Conservation (phyloP, 2,797 vertebrate genomes). For the Protosalanx chinensis region DNA sequence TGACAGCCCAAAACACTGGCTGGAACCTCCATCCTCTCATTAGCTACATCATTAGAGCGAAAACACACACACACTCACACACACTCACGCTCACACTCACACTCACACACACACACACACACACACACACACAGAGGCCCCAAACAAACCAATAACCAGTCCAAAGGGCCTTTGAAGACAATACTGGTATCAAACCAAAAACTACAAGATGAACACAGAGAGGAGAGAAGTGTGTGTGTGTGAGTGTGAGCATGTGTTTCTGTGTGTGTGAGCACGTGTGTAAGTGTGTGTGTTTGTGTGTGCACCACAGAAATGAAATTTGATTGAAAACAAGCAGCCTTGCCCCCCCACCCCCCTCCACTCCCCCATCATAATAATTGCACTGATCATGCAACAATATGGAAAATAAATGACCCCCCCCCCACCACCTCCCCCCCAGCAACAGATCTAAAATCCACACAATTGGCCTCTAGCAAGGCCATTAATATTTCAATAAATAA, state of each 20-base stretch:
- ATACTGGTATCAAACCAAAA: too few species aligned
- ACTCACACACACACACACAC: slow-evolving; percentile 7
- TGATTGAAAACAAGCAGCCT: slow-evolving; percentile 10
- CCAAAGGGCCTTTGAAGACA: slow-evolving; percentile 34
- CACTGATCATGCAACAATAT: slow-evolving; percentile 40
- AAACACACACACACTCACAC: slow-evolving; percentile 13
- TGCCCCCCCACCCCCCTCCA: slow-evolving; percentile 10
- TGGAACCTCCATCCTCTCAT: slow-evolving; percentile 23
- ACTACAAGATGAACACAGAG: too few species aligned
- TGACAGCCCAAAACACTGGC: background rate
- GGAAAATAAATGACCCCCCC: slow-evolving; percentile 38
- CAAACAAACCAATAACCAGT: slow-evolving; percentile 43
- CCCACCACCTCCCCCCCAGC: slow-evolving; percentile 4
- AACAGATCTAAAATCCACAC: slow-evolving; percentile 36
- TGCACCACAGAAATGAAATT: background rate
- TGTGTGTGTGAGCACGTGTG: background rate
- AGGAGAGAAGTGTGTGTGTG: background rate
- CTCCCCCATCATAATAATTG: slow-evolving; percentile 33
- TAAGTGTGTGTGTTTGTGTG: background rate
- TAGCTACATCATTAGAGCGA: slow-evolving; percentile 20
- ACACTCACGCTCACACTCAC: background rate
- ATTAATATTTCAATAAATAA: slow-evolving; percentile 63
- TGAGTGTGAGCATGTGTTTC: background rate
- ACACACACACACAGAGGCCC: background rate
- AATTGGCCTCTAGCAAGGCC: slow-evolving; percentile 52